phyloP scores from a whole-genome alignment of 1,140 invertebrate genomes.

The Goniozus legneri region DNA sequence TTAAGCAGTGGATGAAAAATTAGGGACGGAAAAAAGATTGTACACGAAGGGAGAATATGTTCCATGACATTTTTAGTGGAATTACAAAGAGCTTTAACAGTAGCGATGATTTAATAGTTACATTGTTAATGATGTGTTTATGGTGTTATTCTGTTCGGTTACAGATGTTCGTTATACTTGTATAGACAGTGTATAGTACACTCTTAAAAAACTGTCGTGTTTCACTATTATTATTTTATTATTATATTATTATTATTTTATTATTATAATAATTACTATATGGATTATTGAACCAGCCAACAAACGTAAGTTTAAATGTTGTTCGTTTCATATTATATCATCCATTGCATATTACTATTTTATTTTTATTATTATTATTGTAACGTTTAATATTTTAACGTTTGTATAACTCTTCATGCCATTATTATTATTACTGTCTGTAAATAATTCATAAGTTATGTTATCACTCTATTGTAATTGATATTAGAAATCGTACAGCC shows the following conservation, averaged over 20 bases:
- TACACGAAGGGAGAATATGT: neutral
- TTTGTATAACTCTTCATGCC: constrained; percentile 13
- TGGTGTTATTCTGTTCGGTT: constrained; percentile 32
- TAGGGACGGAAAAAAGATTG: no score
- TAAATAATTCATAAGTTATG: constrained; percentile 25
- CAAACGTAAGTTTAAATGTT: constrained; percentile 24
- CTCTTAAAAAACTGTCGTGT: constrained; percentile 11
- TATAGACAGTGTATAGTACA: constrained; percentile 37
- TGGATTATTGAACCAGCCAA: constrained; percentile 21
- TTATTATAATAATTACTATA: constrained; percentile 16
- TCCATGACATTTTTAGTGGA: no score
- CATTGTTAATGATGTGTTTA: constrained; percentile 26
- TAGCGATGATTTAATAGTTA: constrained; percentile 29
- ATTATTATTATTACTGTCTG: constrained; percentile 25
- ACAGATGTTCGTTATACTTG: constrained; percentile 32
- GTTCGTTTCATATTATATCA: constrained; percentile 21
- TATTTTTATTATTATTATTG: constrained; percentile 5
- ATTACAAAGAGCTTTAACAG: constrained; percentile 30
- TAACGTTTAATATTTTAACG: constrained; percentile 2
- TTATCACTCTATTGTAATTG: constrained; percentile 27
- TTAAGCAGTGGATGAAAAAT: no score
- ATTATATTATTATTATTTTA: constrained; percentile 21
- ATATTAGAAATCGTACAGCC: constrained; percentile 15
- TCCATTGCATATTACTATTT: constrained; percentile 22
- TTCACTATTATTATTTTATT: constrained; percentile 5